These are phyloP conservation scores for Perizoma flavofasciatum DNA, from an alignment of 2,888 invertebrate species.

Conservation along the genomic window DNA sequence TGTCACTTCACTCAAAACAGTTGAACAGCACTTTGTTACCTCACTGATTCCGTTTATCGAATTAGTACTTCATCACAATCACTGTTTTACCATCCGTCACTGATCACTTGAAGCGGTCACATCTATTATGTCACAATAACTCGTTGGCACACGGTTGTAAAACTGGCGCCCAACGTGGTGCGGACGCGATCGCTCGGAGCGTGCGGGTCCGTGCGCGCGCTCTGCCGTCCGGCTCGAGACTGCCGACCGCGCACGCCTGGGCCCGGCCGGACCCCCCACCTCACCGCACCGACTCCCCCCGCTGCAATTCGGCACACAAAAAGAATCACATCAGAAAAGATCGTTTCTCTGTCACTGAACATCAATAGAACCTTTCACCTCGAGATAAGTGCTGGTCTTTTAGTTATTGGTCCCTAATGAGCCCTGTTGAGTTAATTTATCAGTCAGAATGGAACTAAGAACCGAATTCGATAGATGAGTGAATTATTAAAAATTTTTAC, in stretches of 20 bases:
- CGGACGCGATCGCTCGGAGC: conserved; percentile 39
- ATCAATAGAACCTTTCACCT: conserved; percentile 66
- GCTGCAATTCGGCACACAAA: conserved; percentile 75
- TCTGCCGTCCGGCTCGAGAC: conserved; percentile 61
- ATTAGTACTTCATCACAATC: conserved; percentile 31
- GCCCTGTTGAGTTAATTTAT: conserved; percentile 62
- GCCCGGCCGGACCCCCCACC: conserved; percentile 68
- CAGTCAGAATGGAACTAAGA: conserved; percentile 45
- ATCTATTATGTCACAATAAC: conserved; percentile 25
- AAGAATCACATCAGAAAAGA: conserved; percentile 72
- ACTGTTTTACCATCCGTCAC: conserved; percentile 33
- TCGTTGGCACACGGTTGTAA: conserved; percentile 41
- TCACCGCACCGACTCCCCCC: conserved; percentile 44
- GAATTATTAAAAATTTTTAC: conserved; percentile 49
- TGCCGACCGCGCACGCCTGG: conserved; percentile 79
- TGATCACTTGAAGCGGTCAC: conserved; percentile 34
- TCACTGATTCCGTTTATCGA: conserved; percentile 46
- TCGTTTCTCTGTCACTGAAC: conserved; percentile 74
- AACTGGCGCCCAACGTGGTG: conserved; percentile 69
- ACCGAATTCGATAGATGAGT: conserved; percentile 37
- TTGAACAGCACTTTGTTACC: conserved; percentile 39
- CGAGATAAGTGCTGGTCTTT: conserved; percentile 65
- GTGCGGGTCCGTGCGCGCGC: conserved; percentile 47
- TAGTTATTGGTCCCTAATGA: conserved; percentile 72
- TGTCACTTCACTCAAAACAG: conserved; percentile 49